Percentiles rank a stretch among this genome's conserved stretches.
Evolutionary conservation across 2,113 vertebrate species (phyloP).

Genomic region (Epinephelus lanceolatus): DNA sequence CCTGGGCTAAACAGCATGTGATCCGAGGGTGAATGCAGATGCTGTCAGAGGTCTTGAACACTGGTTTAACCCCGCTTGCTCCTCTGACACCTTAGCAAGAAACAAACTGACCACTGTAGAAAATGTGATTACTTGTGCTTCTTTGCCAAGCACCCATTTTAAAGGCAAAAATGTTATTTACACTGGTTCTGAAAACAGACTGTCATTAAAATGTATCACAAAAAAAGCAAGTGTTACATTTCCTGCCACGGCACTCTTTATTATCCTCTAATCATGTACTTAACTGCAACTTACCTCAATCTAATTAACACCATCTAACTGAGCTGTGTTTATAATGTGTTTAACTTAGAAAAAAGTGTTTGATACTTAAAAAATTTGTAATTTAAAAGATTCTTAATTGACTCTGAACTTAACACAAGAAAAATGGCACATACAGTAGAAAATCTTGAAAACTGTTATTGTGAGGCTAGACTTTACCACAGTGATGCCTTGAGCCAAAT

Average conservation of each 20-base stretch:
- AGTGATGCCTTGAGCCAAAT: too few relatives aligned
- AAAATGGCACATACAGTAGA: too few relatives aligned
- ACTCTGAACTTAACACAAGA: not conserved
- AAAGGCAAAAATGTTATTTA: not conserved
- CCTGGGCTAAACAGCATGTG: conserved; percentile 81
- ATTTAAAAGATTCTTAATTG: not conserved
- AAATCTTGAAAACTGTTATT: not conserved
- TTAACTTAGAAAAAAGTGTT: not conserved
- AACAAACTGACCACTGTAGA: conserved; percentile 31
- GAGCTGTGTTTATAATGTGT: not conserved
- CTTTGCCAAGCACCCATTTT: not conserved
- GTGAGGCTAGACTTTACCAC: not conserved
- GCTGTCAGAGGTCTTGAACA: conserved; percentile 65
- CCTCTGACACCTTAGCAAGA: conserved; percentile 40
- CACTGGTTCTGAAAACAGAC: not conserved
- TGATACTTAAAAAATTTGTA: not conserved
- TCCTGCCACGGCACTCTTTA: not conserved
- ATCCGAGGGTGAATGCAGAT: conserved; percentile 70
- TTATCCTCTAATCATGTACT: not conserved
- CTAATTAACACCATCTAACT: not conserved
- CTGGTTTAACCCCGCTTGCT: conserved; percentile 41
- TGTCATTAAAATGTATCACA: not conserved
- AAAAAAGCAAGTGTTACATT: not conserved
- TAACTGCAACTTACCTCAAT: not conserved
- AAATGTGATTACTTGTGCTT: not conserved